A percentile compares a stretch with the other conserved stretches of the same genome.
phyloP scores from a whole-genome alignment of 2,113 vertebrate species.

The Gila orcuttii region DNA sequence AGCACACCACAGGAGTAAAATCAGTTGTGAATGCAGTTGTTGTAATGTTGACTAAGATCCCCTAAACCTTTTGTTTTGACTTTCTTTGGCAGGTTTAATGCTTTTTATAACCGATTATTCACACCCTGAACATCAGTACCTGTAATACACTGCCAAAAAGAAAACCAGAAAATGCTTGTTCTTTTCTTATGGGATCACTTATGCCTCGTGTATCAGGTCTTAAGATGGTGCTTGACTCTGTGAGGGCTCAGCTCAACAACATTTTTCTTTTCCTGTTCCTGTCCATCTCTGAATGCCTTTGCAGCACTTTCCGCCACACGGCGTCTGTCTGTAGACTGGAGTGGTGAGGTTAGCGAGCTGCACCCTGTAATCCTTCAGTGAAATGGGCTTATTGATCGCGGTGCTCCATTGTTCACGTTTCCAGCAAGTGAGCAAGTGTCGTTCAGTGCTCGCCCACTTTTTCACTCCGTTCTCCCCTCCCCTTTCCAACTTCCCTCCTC shows the following conservation, averaged over 20 bases:
- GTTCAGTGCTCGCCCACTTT: slow-evolving; percentile 58
- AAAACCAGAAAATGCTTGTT: background rate
- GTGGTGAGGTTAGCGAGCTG: slow-evolving; percentile 86
- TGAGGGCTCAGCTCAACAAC: background rate
- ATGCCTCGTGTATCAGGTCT: background rate
- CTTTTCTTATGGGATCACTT: background rate
- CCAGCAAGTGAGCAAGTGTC: slow-evolving; percentile 73
- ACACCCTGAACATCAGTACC: background rate
- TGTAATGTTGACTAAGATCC: background rate
- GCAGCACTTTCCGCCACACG: slow-evolving; percentile 78
- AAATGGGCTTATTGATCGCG: slow-evolving; percentile 93
- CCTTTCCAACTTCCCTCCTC: slow-evolving; percentile 58
- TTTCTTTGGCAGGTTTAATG: background rate
- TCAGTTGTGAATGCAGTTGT: background rate
- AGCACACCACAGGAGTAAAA: too few species aligned
- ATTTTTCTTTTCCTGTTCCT: slow-evolving; percentile 11
- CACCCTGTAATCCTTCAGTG: slow-evolving; percentile 93
- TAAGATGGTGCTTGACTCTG: slow-evolving; percentile 11
- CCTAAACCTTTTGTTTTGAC: background rate
- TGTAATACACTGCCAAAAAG: background rate
- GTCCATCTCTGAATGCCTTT: slow-evolving; percentile 60
- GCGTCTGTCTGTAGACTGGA: slow-evolving; percentile 75
- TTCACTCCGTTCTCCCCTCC: slow-evolving; percentile 52
- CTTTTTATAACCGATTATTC: background rate
- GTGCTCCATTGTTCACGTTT: slow-evolving; percentile 93